Conservation (phyloP, 2,797 vertebrate species). For the Hydrophis major region DNA sequence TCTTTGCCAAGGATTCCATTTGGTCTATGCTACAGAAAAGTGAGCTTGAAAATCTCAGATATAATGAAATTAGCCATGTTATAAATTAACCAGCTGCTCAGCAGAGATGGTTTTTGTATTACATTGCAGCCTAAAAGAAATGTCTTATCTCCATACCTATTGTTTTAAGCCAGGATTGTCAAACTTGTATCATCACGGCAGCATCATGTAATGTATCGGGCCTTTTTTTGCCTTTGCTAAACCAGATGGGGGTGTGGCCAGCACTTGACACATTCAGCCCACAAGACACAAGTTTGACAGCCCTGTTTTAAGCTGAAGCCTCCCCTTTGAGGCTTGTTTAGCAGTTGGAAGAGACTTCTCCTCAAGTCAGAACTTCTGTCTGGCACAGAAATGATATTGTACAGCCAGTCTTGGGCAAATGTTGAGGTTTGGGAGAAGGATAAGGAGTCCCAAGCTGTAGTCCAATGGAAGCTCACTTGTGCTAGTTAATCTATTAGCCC, state of each 20-base stretch:
- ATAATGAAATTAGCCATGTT: conserved; percentile 52
- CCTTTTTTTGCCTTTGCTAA: no score
- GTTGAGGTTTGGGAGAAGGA: background rate
- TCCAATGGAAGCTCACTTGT: background rate
- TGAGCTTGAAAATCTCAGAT: conserved; percentile 38
- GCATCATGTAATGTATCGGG: no score
- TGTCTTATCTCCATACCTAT: background rate
- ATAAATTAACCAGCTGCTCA: conserved; percentile 39
- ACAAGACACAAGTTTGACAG: no score
- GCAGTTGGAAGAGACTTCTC: background rate
- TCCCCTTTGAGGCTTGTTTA: background rate
- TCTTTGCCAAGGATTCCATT: conserved; percentile 57
- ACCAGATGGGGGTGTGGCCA: no score
- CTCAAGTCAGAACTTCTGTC: background rate
- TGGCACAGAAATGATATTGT: background rate
- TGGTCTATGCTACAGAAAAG: conserved; percentile 38
- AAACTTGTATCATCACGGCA: no score
- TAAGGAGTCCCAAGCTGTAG: background rate
- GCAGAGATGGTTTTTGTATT: conserved; percentile 15
- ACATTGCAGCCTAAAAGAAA: conserved; percentile 12
- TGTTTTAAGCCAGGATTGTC: background rate
- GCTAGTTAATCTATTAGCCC: background rate
- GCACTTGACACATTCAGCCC: no score
- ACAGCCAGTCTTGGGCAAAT: background rate
- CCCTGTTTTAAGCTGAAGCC: background rate